Percentiles rank a stretch among this genome's conserved stretches.
These are phyloP conservation scores for Phyllopteryx taeniolatus DNA, from an alignment of 2,113 vertebrate species.

Conservation along the genomic window DNA sequence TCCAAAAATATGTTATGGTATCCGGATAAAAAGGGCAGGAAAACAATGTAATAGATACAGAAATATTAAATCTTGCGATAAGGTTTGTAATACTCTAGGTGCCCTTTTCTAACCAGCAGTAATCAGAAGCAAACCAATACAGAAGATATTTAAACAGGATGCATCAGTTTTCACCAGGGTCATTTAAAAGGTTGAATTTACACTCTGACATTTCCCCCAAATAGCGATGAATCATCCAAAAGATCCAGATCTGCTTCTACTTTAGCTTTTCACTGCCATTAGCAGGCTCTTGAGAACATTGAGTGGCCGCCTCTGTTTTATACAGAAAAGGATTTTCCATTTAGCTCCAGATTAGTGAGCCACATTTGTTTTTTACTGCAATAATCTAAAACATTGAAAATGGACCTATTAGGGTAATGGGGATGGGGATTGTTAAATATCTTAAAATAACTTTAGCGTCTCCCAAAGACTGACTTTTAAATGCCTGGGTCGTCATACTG, in stretches of 20 bases:
- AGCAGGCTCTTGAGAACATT: conserved; percentile 28
- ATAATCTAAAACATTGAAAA: background rate
- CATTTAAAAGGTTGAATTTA: conserved; percentile 15
- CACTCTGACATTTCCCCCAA: conserved; percentile 3
- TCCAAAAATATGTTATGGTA: conserved; percentile 38
- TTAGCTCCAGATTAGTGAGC: background rate
- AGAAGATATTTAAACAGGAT: conserved; percentile 18
- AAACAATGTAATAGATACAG: conserved; percentile 16
- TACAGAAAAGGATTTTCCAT: conserved; percentile 31
- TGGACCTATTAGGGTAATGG: background rate
- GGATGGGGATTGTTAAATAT: no score
- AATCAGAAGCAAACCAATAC: conserved; percentile 1
- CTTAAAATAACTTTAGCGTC: background rate
- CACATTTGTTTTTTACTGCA: background rate
- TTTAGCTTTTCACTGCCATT: conserved; percentile 15
- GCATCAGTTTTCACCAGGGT: conserved; percentile 2
- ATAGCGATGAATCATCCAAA: conserved; percentile 5
- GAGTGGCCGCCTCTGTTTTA: conserved; percentile 35
- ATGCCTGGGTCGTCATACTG: background rate
- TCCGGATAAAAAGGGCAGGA: conserved; percentile 16
- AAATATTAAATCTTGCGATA: conserved; percentile 8
- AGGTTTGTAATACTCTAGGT: background rate
- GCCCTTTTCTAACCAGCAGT: background rate
- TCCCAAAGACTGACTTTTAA: background rate
- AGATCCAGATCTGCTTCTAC: conserved; percentile 12